Evolutionary conservation across 1,140 invertebrate genomes (phyloP).

Genomic region (Planococcus citri): DNA sequence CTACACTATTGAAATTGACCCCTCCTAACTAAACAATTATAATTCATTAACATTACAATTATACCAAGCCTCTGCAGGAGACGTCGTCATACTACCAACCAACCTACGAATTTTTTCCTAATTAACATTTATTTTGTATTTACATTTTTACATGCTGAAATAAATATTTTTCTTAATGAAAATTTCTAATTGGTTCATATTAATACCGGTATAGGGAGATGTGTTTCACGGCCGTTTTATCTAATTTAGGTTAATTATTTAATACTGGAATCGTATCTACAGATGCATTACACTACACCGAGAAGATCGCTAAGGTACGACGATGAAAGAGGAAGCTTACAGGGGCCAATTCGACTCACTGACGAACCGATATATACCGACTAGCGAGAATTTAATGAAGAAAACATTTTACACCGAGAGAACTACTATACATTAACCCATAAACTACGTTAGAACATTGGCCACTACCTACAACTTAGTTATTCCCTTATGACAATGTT

Average conservation of each 20-base stretch:
- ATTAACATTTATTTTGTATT: constrained; percentile 1
- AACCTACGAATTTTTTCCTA: neutral
- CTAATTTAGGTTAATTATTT: constrained; percentile 8
- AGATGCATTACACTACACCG: too few relatives aligned
- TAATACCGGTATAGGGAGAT: neutral
- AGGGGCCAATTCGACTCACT: too few relatives aligned
- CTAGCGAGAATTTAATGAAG: too few relatives aligned
- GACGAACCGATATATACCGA: too few relatives aligned
- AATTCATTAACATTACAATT: neutral
- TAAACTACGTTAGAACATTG: too few relatives aligned
- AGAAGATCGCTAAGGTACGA: too few relatives aligned
- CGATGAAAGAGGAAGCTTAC: too few relatives aligned
- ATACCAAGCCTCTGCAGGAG: neutral
- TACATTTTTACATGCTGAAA: neutral
- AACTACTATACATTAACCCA: too few relatives aligned
- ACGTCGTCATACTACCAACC: neutral
- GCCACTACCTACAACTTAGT: too few relatives aligned
- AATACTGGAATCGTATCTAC: neutral
- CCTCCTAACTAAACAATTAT: neutral
- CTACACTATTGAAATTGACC: neutral
- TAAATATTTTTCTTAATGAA: neutral
- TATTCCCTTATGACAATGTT: too few relatives aligned
- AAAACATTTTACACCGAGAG: too few relatives aligned
- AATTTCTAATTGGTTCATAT: neutral
- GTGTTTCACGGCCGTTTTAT: neutral